A percentile compares a stretch with the other conserved stretches of the same genome.
These are phyloP conservation scores for Leuctra nigra DNA, from an alignment of 2,888 invertebrate species.

Conservation along the genomic window DNA sequence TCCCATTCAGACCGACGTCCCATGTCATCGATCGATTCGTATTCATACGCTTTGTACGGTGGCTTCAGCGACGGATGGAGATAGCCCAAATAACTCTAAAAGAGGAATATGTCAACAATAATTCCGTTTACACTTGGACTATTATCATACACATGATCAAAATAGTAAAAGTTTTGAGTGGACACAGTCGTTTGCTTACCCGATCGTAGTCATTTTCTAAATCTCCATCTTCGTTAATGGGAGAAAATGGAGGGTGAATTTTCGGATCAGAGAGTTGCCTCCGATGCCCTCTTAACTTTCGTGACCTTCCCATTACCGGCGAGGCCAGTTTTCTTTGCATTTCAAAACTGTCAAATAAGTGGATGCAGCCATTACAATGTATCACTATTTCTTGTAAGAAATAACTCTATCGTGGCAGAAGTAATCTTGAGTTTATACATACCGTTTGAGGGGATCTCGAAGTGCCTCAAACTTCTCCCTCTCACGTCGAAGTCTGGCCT, in stretches of 20 bases:
- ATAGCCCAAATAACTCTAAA: slow-evolving; percentile 32
- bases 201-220: slow-evolving; percentile 39
- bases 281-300: slow-evolving; percentile 42
- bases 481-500: slow-evolving; percentile 33
- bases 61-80: slow-evolving; percentile 35
- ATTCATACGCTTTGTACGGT: slow-evolving; percentile 42
- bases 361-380: too few species aligned
- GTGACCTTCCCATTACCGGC: slow-evolving; percentile 33
- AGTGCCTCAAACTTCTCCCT: slow-evolving; percentile 32
- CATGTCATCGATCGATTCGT: slow-evolving; percentile 40
- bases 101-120: slow-evolving; percentile 7
- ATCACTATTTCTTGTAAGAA: neutral
- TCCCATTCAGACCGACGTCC: slow-evolving; percentile 37
- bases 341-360: slow-evolving; percentile 35
- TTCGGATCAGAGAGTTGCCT: slow-evolving; percentile 49
- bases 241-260: slow-evolving; percentile 45
- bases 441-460: slow-evolving; percentile 31
- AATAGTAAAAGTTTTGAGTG: too few species aligned
- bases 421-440: slow-evolving; percentile 19
- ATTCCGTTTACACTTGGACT: neutral
- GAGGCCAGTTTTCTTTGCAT: slow-evolving; percentile 34
- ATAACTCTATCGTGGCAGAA: neutral
- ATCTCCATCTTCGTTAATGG: slow-evolving; percentile 45
- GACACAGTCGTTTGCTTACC: too few species aligned
- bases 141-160: neutral